These are phyloP conservation scores for Rhyacichthys aspro DNA, from an alignment of 2,797 vertebrate genomes.

Conservation along the genomic window DNA sequence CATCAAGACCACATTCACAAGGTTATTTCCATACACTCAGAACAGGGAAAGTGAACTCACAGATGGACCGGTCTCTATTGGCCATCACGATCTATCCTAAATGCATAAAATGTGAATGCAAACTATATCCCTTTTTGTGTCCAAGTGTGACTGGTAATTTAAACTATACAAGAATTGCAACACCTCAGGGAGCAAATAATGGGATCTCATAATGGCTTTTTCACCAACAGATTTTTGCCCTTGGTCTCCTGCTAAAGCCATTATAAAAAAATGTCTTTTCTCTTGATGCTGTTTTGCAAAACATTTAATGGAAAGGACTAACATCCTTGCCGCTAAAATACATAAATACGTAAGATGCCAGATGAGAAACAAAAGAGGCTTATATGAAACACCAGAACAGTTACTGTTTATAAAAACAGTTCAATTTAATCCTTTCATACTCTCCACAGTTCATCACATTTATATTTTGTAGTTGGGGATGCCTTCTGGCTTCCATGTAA, in stretches of 20 bases:
- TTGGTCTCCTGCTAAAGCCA: conserved; percentile 13
- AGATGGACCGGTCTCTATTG: too few species aligned
- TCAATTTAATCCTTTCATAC: conserved; percentile 57
- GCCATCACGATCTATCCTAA: background rate
- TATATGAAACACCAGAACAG: conserved; percentile 27
- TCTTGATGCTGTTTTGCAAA: too few species aligned
- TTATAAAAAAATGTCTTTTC: too few species aligned
- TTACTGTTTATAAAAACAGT: conserved; percentile 55
- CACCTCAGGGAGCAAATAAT: too few species aligned
- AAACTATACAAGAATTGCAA: conserved; percentile 8
- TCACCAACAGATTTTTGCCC: too few species aligned
- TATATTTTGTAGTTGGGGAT: conserved; percentile 51
- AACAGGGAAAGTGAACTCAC: too few species aligned
- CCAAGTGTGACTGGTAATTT: conserved; percentile 5
- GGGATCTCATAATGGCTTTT: too few species aligned
- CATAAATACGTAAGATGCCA: background rate
- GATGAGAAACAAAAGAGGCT: background rate
- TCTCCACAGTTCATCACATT: conserved; percentile 47
- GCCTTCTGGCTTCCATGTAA: conserved; percentile 39
- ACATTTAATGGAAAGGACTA: too few species aligned
- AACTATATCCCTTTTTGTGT: too few species aligned
- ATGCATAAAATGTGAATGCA: background rate
- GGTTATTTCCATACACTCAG: too few species aligned
- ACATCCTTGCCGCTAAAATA: too few species aligned
- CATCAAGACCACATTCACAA: too few species aligned